Evolutionary conservation across 2,888 invertebrate species (phyloP).

Genomic region (Apomyelois bistriatella): DNA sequence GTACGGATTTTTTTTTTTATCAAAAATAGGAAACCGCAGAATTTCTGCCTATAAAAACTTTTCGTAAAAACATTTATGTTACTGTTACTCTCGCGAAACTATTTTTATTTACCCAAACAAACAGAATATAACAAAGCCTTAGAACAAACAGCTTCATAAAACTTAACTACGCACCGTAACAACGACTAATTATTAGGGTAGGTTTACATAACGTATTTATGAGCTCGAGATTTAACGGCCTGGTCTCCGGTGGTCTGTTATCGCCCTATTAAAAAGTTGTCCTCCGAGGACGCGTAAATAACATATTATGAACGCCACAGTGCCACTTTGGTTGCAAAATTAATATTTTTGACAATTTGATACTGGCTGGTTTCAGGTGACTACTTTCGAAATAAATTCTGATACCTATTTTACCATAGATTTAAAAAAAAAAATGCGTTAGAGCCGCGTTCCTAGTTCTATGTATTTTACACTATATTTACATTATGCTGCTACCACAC

Average conservation of each 20-base stretch:
- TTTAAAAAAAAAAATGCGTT: too few species aligned
- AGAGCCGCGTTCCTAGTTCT: too few species aligned
- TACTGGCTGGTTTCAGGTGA: too few species aligned
- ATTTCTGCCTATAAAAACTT: not conserved
- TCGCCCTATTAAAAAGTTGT: conserved; percentile 78
- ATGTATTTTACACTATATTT: too few species aligned
- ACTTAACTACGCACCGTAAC: conserved; percentile 76
- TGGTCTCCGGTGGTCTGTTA: conserved; percentile 77
- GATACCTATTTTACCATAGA: too few species aligned
- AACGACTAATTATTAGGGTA: conserved; percentile 78
- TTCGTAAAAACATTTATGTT: not conserved
- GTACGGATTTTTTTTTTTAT: too few species aligned
- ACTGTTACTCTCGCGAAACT: not conserved
- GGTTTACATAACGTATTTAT: conserved; percentile 80
- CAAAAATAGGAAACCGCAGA: too few species aligned
- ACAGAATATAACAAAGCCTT: conserved; percentile 1
- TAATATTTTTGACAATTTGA: not conserved
- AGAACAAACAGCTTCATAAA: conserved; percentile 58
- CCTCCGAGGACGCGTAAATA: conserved; percentile 73
- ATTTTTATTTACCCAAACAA: not conserved
- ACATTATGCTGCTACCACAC: too few species aligned
- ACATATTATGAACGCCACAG: conserved; percentile 54
- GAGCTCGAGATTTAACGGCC: conserved; percentile 74
- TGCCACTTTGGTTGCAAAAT: conserved; percentile 16
- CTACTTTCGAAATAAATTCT: too few species aligned